Percentiles rank a stretch among this genome's conserved stretches.
Evolutionary conservation across 1,140 invertebrate genomes (phyloP).

Genomic region (Eriocheir sinensis): DNA sequence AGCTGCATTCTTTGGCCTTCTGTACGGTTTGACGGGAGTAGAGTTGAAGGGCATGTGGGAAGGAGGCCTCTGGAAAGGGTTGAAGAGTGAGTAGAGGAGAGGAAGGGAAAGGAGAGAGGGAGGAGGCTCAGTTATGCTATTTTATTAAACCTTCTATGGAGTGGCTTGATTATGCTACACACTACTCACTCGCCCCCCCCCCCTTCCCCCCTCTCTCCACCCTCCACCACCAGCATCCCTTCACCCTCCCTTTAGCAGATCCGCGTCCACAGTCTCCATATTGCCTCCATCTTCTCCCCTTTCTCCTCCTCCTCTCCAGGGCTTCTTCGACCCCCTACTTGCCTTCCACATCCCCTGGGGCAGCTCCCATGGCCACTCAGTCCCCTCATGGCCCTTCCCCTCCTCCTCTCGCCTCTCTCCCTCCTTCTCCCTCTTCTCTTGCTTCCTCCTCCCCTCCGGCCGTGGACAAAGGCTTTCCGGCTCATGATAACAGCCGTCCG

Average conservation of each 20-base stretch:
- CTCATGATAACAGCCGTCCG: background rate
- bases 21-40: background rate
- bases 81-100: background rate
- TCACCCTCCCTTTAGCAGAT: background rate
- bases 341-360: background rate
- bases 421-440: slow-evolving; percentile 8
- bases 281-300: background rate
- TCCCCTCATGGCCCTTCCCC: background rate
- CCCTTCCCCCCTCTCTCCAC: background rate
- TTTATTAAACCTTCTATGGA: background rate
- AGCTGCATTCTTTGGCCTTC: background rate
- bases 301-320: background rate
- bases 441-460: background rate
- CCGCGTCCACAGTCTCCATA: background rate
- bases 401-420: background rate
- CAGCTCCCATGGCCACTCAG: background rate
- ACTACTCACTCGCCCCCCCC: background rate
- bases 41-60: background rate
- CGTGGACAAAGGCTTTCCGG: slow-evolving; percentile 32
- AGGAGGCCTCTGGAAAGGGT: background rate
- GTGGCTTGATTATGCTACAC: too few species aligned
- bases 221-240: background rate
- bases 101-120: background rate
- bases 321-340: background rate
- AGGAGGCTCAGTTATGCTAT: background rate